Evolutionary conservation across 2,888 invertebrate genomes (phyloP).

Genomic region (Metalampra italica): DNA sequence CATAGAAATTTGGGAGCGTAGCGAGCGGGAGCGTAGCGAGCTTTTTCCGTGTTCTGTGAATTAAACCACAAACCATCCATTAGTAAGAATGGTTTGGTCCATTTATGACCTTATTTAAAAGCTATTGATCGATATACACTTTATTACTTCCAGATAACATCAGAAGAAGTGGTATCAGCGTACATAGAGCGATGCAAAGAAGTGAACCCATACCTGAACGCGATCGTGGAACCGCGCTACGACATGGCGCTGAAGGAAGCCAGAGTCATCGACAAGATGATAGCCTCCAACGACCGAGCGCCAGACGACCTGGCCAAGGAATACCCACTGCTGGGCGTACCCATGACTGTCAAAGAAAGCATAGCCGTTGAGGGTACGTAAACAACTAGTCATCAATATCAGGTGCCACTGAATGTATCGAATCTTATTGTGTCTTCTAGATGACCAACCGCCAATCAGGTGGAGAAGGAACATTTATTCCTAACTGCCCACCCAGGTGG

Average conservation of each 20-base stretch:
- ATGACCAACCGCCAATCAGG: no score
- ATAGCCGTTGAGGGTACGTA: slow-evolving; percentile 84
- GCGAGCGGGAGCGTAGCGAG: no score
- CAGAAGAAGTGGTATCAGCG: slow-evolving; percentile 83
- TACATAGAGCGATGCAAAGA: slow-evolving; percentile 87
- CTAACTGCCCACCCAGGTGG: no score
- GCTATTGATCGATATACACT: no score
- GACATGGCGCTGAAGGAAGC: slow-evolving; percentile 87
- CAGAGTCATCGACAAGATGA: slow-evolving; percentile 82
- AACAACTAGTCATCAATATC: background rate
- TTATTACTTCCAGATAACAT: slow-evolving; percentile 76
- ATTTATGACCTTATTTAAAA: no score
- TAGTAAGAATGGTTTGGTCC: no score
- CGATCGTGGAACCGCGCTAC: slow-evolving; percentile 88
- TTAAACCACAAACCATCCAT: no score
- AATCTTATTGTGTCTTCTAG: no score
- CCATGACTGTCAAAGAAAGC: slow-evolving; percentile 91
- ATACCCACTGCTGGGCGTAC: slow-evolving; percentile 89
- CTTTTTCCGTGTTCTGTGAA: no score
- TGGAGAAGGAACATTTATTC: no score
- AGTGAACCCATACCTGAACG: slow-evolving; percentile 88
- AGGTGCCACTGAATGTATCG: no score
- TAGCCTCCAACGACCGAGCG: slow-evolving; percentile 75
- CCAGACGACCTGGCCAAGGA: slow-evolving; percentile 81
- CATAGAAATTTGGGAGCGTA: no score